Conservation (phyloP, 2,888 invertebrate genomes). For the Halictus ligatus region DNA sequence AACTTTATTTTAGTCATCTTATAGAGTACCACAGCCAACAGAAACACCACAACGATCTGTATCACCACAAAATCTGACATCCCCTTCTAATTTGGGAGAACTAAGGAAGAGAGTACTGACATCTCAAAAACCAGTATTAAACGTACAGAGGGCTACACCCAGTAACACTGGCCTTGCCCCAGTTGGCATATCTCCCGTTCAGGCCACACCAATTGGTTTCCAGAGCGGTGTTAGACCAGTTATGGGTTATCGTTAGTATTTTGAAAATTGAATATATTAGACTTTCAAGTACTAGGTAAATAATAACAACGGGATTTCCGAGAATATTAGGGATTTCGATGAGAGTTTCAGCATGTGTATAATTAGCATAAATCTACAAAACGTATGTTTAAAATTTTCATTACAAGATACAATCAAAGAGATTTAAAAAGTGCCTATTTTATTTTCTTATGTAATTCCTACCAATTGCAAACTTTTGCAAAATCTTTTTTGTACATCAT, state of each 20-base stretch:
- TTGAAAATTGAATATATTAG: slow-evolving; percentile 18
- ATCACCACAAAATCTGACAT: slow-evolving; percentile 69
- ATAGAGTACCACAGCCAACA: slow-evolving; percentile 47
- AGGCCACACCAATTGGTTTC: slow-evolving; percentile 70
- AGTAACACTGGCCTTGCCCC: slow-evolving; percentile 62
- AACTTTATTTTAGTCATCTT: slow-evolving; percentile 67
- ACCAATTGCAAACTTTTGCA: neutral
- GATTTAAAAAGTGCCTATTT: neutral
- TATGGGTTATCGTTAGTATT: slow-evolving; percentile 62
- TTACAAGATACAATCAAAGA: neutral
- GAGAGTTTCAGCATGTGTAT: too few relatives aligned
- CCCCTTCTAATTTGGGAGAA: slow-evolving; percentile 69
- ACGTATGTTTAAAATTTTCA: neutral
- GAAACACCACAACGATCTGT: slow-evolving; percentile 70
- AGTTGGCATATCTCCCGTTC: slow-evolving; percentile 64
- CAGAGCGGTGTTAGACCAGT: slow-evolving; percentile 70
- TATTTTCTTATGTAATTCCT: neutral
- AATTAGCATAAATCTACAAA: neutral
- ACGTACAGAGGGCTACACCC: slow-evolving; percentile 64
- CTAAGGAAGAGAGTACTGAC: slow-evolving; percentile 78
- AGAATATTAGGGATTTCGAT: neutral
- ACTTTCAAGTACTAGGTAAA: neutral
- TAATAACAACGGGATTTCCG: neutral
- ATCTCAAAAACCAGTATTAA: slow-evolving; percentile 67
- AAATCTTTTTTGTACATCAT: neutral